A percentile compares a stretch with the other conserved stretches of the same genome.
Evolutionary conservation across 1,140 invertebrate genomes (phyloP).

Genomic region (Tetragnatha versicolor): DNA sequence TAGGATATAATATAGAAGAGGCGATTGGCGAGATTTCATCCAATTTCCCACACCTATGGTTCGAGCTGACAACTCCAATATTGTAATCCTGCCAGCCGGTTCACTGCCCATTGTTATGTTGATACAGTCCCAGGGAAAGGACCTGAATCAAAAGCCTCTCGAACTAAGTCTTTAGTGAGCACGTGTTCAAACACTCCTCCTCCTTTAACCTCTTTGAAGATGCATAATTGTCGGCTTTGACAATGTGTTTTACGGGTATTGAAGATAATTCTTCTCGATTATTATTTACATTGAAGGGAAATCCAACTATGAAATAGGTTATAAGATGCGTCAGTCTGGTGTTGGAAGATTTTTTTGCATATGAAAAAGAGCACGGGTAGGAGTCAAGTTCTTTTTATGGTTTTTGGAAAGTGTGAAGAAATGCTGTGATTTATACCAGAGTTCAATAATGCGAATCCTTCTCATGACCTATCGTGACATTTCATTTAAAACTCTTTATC

Average conservation of each 20-base stretch:
- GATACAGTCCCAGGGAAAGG: not conserved
- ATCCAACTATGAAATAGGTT: slow-evolving; percentile 29
- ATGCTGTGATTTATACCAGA: too few species aligned
- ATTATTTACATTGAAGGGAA: slow-evolving; percentile 21
- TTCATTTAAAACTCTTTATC: too few species aligned
- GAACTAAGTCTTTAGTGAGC: too few species aligned
- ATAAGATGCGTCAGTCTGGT: slow-evolving; percentile 14
- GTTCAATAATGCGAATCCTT: too few species aligned
- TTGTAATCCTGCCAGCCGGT: slow-evolving; percentile 38
- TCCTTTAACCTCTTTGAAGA: slow-evolving; percentile 39
- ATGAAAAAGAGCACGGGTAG: slow-evolving; percentile 34
- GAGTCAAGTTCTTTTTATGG: too few species aligned
- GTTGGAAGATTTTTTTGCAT: slow-evolving; percentile 32
- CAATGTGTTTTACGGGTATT: not conserved
- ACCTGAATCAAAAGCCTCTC: not conserved
- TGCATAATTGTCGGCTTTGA: slow-evolving; percentile 42
- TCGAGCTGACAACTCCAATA: too few species aligned
- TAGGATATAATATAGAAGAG: too few species aligned
- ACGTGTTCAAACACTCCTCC: slow-evolving; percentile 15
- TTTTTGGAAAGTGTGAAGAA: too few species aligned
- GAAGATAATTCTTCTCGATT: not conserved
- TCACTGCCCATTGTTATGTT: slow-evolving; percentile 29
- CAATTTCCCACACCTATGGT: too few species aligned
- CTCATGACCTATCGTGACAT: too few species aligned
- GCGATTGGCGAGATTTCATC: too few species aligned